Evolutionary conservation across 2,113 vertebrate genomes (phyloP).

Genomic region (Ceuthmochares aereus): DNA sequence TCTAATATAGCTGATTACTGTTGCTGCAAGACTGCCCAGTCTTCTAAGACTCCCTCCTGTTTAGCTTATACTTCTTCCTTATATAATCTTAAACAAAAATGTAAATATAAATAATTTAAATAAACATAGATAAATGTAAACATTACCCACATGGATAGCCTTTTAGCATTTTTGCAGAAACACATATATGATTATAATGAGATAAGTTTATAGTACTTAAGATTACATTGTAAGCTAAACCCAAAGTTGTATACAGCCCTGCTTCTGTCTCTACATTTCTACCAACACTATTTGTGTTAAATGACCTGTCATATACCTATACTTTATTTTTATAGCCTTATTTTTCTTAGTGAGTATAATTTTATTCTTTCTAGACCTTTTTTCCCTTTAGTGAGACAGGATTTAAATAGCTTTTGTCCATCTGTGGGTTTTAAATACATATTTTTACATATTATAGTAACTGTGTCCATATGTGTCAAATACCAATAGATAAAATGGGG

Average conservation of each 20-base stretch:
- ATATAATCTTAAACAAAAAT: neutral
- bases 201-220: neutral
- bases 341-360: neutral
- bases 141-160: neutral
- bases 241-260: neutral
- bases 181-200: neutral
- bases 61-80: neutral
- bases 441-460: neutral
- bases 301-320: neutral
- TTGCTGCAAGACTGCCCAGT: neutral
- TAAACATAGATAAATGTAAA: neutral
- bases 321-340: neutral
- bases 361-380: neutral
- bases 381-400: neutral
- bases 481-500: neutral
- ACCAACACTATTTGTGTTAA: neutral
- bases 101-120: neutral
- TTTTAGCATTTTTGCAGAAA: neutral
- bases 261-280: neutral
- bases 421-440: neutral
- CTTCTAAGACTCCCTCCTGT: neutral
- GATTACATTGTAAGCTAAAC: neutral
- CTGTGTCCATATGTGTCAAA: accelerated
- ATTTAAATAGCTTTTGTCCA: neutral
- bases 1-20: neutral